A percentile compares a stretch with the other conserved stretches of the same genome.
Evolutionary conservation across 2,888 invertebrate species (phyloP).

Genomic region (Drosophila greeni): DNA sequence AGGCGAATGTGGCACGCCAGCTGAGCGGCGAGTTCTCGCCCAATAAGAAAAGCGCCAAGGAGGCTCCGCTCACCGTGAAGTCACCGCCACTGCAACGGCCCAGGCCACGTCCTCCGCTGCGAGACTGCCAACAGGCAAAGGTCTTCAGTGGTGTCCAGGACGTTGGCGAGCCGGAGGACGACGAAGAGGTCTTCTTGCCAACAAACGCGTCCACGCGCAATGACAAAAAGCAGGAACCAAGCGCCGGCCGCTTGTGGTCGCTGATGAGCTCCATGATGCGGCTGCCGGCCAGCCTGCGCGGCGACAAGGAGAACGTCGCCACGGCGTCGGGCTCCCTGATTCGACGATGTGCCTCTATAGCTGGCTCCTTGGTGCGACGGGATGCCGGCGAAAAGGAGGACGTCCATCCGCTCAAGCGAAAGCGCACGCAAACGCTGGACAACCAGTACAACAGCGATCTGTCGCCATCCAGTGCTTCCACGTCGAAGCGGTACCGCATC

Average conservation of each 20-base stretch:
- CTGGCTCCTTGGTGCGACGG: conserved; percentile 74
- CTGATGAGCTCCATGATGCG: conserved; percentile 74
- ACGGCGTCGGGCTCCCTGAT: conserved; percentile 66
- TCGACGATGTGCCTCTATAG: conserved; percentile 76
- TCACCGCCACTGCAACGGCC: conserved; percentile 11
- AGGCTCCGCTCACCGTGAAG: not conserved
- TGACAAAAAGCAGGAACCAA: conserved; percentile 44
- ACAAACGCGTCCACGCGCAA: conserved; percentile 57
- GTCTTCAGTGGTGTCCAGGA: conserved; percentile 58
- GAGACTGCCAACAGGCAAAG: conserved; percentile 40
- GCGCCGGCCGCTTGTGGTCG: conserved; percentile 61
- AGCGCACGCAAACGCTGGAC: conserved; percentile 73
- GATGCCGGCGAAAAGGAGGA: conserved; percentile 54
- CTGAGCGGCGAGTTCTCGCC: conserved; percentile 56
- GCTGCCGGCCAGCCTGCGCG: conserved; percentile 55
- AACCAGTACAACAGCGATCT: conserved; percentile 43
- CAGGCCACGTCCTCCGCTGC: conserved; percentile 55
- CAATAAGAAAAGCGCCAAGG: conserved; percentile 4
- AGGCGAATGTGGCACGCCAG: conserved; percentile 53
- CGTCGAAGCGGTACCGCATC: conserved; percentile 75
- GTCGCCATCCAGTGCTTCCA: conserved; percentile 58
- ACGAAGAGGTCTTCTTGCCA: conserved; percentile 55
- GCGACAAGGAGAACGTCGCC: conserved; percentile 49
- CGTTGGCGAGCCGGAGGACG: conserved; percentile 40
- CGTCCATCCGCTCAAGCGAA: conserved; percentile 68